Evolutionary conservation across 2,797 vertebrate genomes (phyloP), one percentile per base, ranked within the genome.

Genomic region (Falco novaeseelandiae): DNA sequence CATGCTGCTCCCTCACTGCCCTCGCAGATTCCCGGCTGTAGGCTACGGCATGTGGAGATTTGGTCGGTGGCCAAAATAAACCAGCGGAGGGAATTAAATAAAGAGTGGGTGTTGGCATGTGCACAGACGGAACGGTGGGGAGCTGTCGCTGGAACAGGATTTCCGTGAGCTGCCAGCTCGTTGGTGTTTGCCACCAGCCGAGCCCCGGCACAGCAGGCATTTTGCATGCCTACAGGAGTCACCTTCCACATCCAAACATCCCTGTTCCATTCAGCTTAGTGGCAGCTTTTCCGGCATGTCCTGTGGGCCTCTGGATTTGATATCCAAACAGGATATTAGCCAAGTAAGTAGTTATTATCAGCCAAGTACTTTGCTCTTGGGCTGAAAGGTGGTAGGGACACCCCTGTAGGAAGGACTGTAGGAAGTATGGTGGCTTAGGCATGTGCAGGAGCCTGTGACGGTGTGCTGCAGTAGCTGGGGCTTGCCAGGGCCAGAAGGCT

Each of bases 121-220:
- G 67, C 49, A 30, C 70, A 48, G 62, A n/a, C 0, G 0, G 55
- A 17, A 27, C 0, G 0, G 11, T 0, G 0, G 80, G 73, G 73
- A 94, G 59, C 86, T 73, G 86, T 70, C 0, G 0, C 82, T 91
- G 57, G 44, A 88, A 19, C 59, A 66, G 62, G 38, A 66, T 84
- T 91, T 96, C 77, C 77, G 49, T 0, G 2, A 87, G 77, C 5
- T 0, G 83, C n/a, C 34, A 5, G 32, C 61, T 86, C 18, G 0
- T 4, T 42, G 44, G n/a, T 46, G 40, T 72, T 85, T 81, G 86
- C 67, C 65, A 51, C 89, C 76, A 48, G 65, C 85, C 1, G 2
- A 86, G 62, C 44, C 44, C 58, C 11, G 6, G 76, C 81, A 36
- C 69, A 69, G 69, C 61, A 51, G 55, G 82, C 44, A 5, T 17